Conservation (phyloP, 2,797 vertebrate species). For the Intellagama lesueurii region DNA sequence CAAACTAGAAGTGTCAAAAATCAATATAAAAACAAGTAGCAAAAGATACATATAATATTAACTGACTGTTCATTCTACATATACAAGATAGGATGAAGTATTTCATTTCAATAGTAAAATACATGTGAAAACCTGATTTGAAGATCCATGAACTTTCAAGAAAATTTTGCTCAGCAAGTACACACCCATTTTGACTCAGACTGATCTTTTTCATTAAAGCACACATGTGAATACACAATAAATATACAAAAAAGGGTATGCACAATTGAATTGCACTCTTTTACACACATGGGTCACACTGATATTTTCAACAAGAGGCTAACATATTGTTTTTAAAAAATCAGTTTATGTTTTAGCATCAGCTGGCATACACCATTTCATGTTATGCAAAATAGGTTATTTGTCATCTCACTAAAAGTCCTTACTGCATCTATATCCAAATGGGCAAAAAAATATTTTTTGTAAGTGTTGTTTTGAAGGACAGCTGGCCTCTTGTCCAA, state of each 20-base stretch:
- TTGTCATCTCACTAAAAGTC: slow-evolving; percentile 21
- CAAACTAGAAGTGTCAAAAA: background rate
- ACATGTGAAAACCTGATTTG: slow-evolving; percentile 20
- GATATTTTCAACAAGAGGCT: slow-evolving; percentile 15
- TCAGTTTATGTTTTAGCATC: background rate
- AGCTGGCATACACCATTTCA: background rate
- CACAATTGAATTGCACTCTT: background rate
- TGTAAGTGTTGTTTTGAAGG: background rate
- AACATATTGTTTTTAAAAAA: background rate
- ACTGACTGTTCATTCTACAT: background rate
- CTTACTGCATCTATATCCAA: slow-evolving; percentile 2
- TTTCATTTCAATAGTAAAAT: background rate
- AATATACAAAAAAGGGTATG: background rate
- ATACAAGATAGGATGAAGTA: background rate
- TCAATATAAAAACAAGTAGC: background rate
- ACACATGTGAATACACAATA: background rate
- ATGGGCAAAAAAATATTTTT: slow-evolving; percentile 20
- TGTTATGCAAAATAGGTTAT: background rate
- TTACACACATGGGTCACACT: background rate
- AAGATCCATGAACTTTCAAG: slow-evolving; percentile 4
- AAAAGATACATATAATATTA: background rate
- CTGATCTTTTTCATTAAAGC: slow-evolving; percentile 14
- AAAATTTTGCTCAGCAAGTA: background rate
- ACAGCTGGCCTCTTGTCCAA: slow-evolving; percentile 20
- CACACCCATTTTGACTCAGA: slow-evolving; percentile 9